Evolutionary conservation across 2,797 vertebrate species (phyloP).

Genomic region (Lutjanus argentimaculatus): DNA sequence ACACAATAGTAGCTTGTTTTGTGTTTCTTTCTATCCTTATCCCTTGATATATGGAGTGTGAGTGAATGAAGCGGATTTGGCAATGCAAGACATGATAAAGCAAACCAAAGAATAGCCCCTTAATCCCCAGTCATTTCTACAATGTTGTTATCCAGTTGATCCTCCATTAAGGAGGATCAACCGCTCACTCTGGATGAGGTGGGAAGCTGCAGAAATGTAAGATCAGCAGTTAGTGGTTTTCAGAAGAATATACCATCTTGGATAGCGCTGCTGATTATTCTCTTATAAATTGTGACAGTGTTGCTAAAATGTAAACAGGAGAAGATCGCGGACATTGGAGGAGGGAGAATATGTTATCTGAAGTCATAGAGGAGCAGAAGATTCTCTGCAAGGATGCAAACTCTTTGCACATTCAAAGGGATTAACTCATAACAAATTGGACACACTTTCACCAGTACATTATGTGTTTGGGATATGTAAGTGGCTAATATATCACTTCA

Average conservation of each 20-base stretch:
- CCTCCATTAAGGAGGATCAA: constrained; percentile 67
- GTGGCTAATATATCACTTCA: constrained; percentile 36
- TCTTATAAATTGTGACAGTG: constrained; percentile 6
- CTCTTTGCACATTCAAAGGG: constrained; percentile 21
- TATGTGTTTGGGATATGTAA: constrained; percentile 46
- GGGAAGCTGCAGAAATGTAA: constrained; percentile 52
- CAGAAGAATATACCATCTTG: constrained; percentile 18
- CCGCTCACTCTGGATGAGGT: constrained; percentile 62
- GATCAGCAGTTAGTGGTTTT: constrained; percentile 35
- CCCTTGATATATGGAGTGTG: constrained; percentile 43
- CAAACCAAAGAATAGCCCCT: constrained; percentile 48
- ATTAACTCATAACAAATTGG: constrained; percentile 46
- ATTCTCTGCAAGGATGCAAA: constrained; percentile 10
- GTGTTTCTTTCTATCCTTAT: constrained; percentile 3
- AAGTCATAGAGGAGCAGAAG: not conserved
- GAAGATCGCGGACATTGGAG: constrained; percentile 9
- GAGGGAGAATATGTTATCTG: constrained; percentile 18
- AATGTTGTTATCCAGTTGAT: constrained; percentile 54
- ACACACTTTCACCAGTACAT: constrained; percentile 56
- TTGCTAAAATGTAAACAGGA: constrained; percentile 45
- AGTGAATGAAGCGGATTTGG: constrained; percentile 52
- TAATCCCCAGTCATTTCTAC: constrained; percentile 59
- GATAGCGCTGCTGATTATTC: constrained; percentile 27
- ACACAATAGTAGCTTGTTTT: constrained; percentile 14
- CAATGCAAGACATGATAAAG: constrained; percentile 44